Conservation (phyloP, 2,797 vertebrate genomes). For the Remorina albescens region DNA sequence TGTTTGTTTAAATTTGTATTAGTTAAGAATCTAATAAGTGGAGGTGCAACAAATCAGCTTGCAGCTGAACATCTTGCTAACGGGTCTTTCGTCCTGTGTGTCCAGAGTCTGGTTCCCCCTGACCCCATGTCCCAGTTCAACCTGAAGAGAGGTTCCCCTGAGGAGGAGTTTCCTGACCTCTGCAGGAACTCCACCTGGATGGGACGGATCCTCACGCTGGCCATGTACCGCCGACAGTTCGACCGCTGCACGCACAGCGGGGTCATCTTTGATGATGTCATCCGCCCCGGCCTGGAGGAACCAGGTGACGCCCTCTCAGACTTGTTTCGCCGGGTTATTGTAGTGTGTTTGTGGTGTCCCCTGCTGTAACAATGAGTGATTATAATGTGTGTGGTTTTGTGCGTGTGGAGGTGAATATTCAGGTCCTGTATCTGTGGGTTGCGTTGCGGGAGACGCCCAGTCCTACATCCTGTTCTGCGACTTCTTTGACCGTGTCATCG, state of each 20-base stretch:
- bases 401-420: conserved; percentile 21
- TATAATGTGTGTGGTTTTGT: not conserved
- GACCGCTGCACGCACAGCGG: conserved; percentile 80
- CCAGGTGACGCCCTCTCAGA: conserved; percentile 65
- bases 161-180: conserved; percentile 84
- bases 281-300: conserved; percentile 83
- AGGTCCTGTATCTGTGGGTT: conserved; percentile 68
- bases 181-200: conserved; percentile 76
- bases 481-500: conserved; percentile 84
- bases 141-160: conserved; percentile 74
- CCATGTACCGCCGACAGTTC: conserved; percentile 83
- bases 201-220: conserved; percentile 76
- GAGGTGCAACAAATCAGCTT: too few relatives aligned
- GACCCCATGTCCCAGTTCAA: conserved; percentile 77
- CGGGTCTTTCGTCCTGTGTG: conserved; percentile 18
- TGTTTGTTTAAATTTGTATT: too few relatives aligned
- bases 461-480: conserved; percentile 84
- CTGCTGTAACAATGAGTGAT: too few relatives aligned
- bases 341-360: too few relatives aligned
- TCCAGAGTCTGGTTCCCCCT: conserved; percentile 72
- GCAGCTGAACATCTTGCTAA: not conserved
- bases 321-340: not conserved
- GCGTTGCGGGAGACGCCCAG: conserved; percentile 80
- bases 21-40: too few relatives aligned
- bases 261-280: conserved; percentile 84